Evolutionary conservation across 2,113 vertebrate genomes (phyloP).

Genomic region (Craseonycteris thonglongyai): DNA sequence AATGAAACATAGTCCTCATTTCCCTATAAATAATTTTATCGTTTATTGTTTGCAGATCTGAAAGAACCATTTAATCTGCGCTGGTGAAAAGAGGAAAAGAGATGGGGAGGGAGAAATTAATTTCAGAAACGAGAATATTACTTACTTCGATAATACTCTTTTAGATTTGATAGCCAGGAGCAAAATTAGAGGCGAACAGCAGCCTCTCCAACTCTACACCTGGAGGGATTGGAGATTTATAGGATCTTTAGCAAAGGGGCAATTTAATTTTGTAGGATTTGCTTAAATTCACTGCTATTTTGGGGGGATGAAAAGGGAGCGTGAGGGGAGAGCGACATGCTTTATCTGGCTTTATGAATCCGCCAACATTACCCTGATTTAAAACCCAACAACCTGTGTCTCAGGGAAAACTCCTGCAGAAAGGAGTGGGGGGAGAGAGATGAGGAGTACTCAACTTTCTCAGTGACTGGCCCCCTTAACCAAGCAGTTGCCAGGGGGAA

Average conservation of each 20-base stretch:
- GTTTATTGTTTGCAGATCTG: constrained; percentile 69
- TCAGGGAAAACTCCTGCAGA: constrained; percentile 24
- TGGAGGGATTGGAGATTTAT: constrained; percentile 59
- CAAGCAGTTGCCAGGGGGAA: constrained; percentile 9
- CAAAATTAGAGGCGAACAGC: constrained; percentile 69
- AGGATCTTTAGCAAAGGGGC: constrained; percentile 65
- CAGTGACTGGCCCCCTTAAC: constrained; percentile 22
- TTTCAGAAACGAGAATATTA: constrained; percentile 72
- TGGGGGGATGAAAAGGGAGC: constrained; percentile 41
- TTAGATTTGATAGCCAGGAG: constrained; percentile 70
- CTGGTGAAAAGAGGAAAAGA: constrained; percentile 23
- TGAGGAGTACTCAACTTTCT: neutral
- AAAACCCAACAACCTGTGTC: constrained; percentile 56
- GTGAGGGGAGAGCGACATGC: neutral
- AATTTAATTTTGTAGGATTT: constrained; percentile 75
- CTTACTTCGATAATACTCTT: constrained; percentile 70
- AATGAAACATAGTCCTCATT: constrained; percentile 74
- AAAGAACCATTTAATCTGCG: constrained; percentile 75
- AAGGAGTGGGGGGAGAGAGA: neutral
- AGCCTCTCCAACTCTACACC: constrained; percentile 52
- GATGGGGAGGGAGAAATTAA: constrained; percentile 42
- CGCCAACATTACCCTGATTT: constrained; percentile 59
- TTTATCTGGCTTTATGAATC: constrained; percentile 73
- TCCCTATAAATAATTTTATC: constrained; percentile 71
- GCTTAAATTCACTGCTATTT: constrained; percentile 75